Evolutionary conservation across 2,888 invertebrate species (phyloP), one percentile per base, ranked within the genome.

Genomic region (Drosophila anomalipes): DNA sequence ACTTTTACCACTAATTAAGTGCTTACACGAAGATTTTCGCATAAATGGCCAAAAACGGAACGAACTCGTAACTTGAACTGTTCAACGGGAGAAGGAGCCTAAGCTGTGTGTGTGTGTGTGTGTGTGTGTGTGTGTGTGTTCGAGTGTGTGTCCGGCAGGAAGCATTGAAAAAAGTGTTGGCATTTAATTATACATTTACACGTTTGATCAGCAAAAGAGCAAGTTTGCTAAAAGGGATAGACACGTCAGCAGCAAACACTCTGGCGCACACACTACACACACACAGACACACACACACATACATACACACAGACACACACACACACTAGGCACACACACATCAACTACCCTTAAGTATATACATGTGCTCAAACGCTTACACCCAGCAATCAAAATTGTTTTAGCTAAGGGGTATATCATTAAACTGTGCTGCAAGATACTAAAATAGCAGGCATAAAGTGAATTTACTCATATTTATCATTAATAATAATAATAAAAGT

Each of bases 1-100:
- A 87, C 86, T 89, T 87, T 89, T 78, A 84, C 89, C 90, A 90
- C 87, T 87, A 87, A 87, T 87, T 87, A 87, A 87, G 90, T 90
- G 87, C 88, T 83, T 87, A 89, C 90, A 89, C 83, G 85, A 82
- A 81, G 86, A 88, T 89, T 86, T 86, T 79, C 75, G 61, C 82
- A 75, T 69, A 81, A 81, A 84, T 80, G 74, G 77, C 72, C 73
- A 62, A 77, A 70, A 35, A 30, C 67, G 73, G 54, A 53, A 59
- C 60, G 59, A 63, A 70, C 47, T 58, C 28, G 33, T 39, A 49
- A 58, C 70, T 47, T 47, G 16, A 65, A 69, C 76, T 62, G 67
- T 49, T 41, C 44, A 60, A 32, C 66, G 30, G 49, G 47, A 7
- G 4, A 14, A 26, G 12, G 12, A 56, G 33, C 39, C 54, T 3